These are phyloP conservation scores for Blera fallax DNA, from an alignment of 2,888 invertebrate genomes.

Conservation along the genomic window DNA sequence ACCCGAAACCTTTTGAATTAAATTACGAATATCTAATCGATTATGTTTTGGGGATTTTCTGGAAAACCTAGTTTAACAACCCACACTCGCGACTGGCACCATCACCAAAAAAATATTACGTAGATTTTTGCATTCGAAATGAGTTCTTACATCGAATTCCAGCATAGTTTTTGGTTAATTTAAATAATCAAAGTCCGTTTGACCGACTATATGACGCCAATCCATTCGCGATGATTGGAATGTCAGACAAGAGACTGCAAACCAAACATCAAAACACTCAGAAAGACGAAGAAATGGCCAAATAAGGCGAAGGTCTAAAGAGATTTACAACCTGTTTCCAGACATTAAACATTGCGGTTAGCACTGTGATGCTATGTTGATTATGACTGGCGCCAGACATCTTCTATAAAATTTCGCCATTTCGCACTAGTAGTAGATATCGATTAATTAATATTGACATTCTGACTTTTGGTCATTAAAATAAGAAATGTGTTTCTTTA, in stretches of 20 bases:
- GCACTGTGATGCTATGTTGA: neutral
- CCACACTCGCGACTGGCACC: neutral
- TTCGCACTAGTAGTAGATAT: constrained; percentile 20
- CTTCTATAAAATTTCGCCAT: constrained; percentile 16
- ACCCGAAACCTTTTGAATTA: neutral
- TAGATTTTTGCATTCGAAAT: constrained; percentile 22
- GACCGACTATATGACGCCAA: constrained; percentile 47
- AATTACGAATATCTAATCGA: neutral
- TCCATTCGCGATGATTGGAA: constrained; percentile 17
- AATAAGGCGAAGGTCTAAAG: constrained; percentile 9
- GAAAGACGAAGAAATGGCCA: constrained; percentile 10
- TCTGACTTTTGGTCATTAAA: neutral
- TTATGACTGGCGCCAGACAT: constrained; percentile 48
- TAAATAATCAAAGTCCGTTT: constrained; percentile 39
- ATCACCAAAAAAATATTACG: constrained; percentile 6
- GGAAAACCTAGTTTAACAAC: constrained; percentile 16
- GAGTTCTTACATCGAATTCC: constrained; percentile 53
- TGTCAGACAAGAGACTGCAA: constrained; percentile 21
- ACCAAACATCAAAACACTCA: neutral
- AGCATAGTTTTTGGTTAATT: constrained; percentile 12
- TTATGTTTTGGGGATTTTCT: constrained; percentile 30
- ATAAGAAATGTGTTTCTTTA: neutral
- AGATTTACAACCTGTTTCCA: constrained; percentile 42
- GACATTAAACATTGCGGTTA: constrained; percentile 37
- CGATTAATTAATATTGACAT: constrained; percentile 40